These are phyloP conservation scores for Atrichornis clamosus DNA, from an alignment of 2,113 vertebrate genomes.

Conservation along the genomic window DNA sequence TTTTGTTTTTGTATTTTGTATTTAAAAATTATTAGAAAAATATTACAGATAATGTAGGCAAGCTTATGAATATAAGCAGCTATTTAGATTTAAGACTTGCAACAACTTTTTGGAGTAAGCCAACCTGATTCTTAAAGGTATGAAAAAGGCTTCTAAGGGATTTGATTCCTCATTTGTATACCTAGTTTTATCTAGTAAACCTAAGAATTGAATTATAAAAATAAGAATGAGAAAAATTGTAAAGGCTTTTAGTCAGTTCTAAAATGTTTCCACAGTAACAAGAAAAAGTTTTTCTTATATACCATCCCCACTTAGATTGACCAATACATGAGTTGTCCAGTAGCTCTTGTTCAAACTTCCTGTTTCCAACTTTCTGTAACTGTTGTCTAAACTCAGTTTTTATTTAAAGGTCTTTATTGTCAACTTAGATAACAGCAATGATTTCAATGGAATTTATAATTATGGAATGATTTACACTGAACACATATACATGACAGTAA, in stretches of 20 bases:
- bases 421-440: neutral
- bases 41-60: neutral
- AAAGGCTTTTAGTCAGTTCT: neutral
- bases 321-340: neutral
- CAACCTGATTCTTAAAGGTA: neutral
- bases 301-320: accelerated
- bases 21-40: neutral
- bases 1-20: neutral
- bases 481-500: neutral
- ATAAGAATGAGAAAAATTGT: neutral
- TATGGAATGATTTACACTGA: neutral
- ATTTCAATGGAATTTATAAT: neutral
- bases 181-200: neutral
- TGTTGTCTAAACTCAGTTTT: neutral
- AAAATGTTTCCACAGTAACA: neutral
- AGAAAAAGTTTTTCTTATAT: neutral
- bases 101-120: neutral
- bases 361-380: neutral
- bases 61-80: neutral
- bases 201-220: neutral
- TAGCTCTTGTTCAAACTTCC: neutral
- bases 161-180: neutral
- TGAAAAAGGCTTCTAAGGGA: neutral
- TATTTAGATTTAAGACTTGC: neutral
- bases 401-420: neutral